phyloP scores from a whole-genome alignment of 2,888 invertebrate species.

The Tenthredo scrophulariae region DNA sequence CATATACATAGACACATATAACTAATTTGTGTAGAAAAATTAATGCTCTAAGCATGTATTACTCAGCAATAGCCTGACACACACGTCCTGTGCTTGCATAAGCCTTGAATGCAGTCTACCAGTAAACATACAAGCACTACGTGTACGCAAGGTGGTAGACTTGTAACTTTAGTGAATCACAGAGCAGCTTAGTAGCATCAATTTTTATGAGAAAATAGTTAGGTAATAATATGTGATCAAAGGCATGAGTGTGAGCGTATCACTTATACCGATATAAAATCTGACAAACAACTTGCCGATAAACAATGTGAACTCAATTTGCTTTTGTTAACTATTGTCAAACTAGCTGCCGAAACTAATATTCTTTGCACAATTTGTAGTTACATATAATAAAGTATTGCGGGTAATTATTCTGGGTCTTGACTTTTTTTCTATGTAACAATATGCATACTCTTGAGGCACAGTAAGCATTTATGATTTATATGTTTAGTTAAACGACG shows the following conservation, averaged over 20 bases:
- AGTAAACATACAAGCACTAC: constrained; percentile 48
- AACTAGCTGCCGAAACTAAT: neutral
- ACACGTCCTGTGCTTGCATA: constrained; percentile 26
- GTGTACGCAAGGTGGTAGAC: constrained; percentile 24
- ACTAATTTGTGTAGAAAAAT: constrained; percentile 31
- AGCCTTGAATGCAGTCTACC: constrained; percentile 46
- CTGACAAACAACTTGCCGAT: neutral
- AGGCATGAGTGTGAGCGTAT: neutral
- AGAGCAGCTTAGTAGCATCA: constrained; percentile 7
- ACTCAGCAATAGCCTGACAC: constrained; percentile 43
- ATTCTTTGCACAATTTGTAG: neutral
- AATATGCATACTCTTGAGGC: neutral
- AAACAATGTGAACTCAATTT: neutral
- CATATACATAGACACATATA: constrained; percentile 29
- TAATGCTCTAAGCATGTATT: constrained; percentile 43
- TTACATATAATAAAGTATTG: neutral
- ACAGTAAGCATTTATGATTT: neutral
- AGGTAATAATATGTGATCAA: neutral
- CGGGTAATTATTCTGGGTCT: neutral
- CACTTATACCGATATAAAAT: neutral
- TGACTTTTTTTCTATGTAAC: neutral
- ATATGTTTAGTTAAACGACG: neutral
- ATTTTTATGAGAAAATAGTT: constrained; percentile 16
- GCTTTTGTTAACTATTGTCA: neutral
- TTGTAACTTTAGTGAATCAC: constrained; percentile 33